A percentile compares a stretch with the other conserved stretches of the same genome.
These are phyloP conservation scores for Pherbina coryleti DNA, from an alignment of 2,888 invertebrate genomes.

Conservation along the genomic window DNA sequence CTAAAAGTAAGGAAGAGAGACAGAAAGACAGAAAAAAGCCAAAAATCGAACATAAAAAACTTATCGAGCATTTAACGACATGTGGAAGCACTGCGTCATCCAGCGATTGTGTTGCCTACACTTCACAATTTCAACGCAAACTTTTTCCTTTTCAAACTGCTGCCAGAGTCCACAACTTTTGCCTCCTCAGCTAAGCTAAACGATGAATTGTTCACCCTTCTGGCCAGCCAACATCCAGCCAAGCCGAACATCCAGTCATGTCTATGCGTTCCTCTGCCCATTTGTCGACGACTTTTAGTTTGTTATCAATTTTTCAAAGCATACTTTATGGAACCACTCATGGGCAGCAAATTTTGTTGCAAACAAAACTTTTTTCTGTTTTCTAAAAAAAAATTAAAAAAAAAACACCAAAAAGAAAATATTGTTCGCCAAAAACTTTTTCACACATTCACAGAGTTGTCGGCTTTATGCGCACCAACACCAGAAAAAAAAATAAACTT, in stretches of 20 bases:
- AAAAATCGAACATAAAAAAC: neutral
- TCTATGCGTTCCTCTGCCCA: neutral
- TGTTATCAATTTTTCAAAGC: slow-evolving; percentile 27
- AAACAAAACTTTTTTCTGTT: slow-evolving; percentile 20
- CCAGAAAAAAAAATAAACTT: neutral
- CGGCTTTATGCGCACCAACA: neutral
- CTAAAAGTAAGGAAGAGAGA: neutral
- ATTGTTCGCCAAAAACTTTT: neutral
- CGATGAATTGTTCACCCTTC: neutral
- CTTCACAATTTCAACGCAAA: neutral
- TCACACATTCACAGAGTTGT: slow-evolving; percentile 16
- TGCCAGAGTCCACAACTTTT: neutral
- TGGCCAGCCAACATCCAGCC: neutral
- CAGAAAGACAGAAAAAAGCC: neutral
- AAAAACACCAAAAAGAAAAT: neutral
- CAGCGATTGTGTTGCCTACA: slow-evolving; percentile 4
- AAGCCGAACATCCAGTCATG: too few species aligned
- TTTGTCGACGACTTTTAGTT: neutral
- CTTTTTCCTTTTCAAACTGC: neutral
- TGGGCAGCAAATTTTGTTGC: slow-evolving; percentile 21
- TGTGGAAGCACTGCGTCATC: slow-evolving; percentile 5
- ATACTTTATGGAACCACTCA: slow-evolving; percentile 12
- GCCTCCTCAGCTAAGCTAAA: too few species aligned
- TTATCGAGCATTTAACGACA: slow-evolving; percentile 29
- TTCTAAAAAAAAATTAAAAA: neutral